Evolutionary conservation across 2,888 invertebrate species (phyloP).

Genomic region (Mythimna lalbum): DNA sequence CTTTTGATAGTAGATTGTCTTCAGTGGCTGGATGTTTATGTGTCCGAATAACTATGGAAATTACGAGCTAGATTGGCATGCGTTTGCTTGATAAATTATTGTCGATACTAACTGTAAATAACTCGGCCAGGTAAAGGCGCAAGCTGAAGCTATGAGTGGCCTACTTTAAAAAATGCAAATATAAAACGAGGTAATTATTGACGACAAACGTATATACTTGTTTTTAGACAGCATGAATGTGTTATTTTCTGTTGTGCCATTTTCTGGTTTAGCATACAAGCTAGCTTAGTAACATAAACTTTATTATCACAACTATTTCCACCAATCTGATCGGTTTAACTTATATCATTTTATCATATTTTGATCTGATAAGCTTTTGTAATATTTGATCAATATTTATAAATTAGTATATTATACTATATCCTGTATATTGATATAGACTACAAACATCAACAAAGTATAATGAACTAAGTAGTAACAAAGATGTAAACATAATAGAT

Average conservation of each 20-base stretch:
- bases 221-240: slow-evolving; percentile 1
- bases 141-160: slow-evolving; percentile 61
- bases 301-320: slow-evolving; percentile 1
- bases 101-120: slow-evolving; percentile 78
- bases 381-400: neutral
- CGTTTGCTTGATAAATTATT: slow-evolving; percentile 75
- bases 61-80: slow-evolving; percentile 66
- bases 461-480: neutral
- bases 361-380: neutral
- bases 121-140: slow-evolving; percentile 64
- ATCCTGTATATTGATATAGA: too few species aligned
- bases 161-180: slow-evolving; percentile 69
- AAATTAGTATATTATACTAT: neutral
- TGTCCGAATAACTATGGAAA: slow-evolving; percentile 69
- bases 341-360: neutral
- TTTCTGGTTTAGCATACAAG: neutral
- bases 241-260: neutral
- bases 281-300: neutral
- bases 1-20: slow-evolving; percentile 62
- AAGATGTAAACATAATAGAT: slow-evolving; percentile 11
- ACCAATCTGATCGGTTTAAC: neutral
- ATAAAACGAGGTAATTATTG: slow-evolving; percentile 59
- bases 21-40: slow-evolving; percentile 61
- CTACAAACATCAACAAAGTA: neutral
- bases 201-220: slow-evolving; percentile 34